Percentiles rank a stretch among this genome's conserved stretches.
These are phyloP conservation scores for Margaritifera margaritifera DNA, from an alignment of 2,888 invertebrate genomes.

Conservation along the genomic window DNA sequence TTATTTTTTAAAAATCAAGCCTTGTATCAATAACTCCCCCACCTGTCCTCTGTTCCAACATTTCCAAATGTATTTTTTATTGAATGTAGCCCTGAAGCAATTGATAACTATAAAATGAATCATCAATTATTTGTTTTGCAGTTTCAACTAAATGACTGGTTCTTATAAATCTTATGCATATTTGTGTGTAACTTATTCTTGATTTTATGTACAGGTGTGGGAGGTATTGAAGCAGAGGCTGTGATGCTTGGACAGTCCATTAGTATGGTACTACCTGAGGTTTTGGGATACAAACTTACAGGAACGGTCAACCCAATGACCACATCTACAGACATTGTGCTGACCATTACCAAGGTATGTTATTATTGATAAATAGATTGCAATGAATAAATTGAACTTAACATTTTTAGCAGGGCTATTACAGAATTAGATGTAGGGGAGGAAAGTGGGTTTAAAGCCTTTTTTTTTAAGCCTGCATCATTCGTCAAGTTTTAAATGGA, in stretches of 20 bases:
- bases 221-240: slow-evolving; percentile 97
- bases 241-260: slow-evolving; percentile 99
- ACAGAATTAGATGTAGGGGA: not conserved
- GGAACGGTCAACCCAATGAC: slow-evolving; percentile 87
- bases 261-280: slow-evolving; percentile 95
- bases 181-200: not conserved
- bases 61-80: no score
- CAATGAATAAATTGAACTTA: not conserved
- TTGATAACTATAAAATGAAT: no score
- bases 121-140: no score
- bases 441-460: not conserved
- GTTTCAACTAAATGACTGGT: no score
- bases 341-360: slow-evolving; percentile 94
- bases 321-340: slow-evolving; percentile 96
- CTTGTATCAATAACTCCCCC: no score
- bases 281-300: slow-evolving; percentile 91
- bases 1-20: no score
- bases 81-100: no score
- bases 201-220: slow-evolving; percentile 68
- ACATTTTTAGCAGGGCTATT: not conserved
- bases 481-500: not conserved
- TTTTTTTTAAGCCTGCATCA: not conserved
- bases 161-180: not conserved
- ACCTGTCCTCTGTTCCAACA: no score
- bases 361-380: not conserved